Conservation (phyloP, 2,113 vertebrate species). For the Pelecanoides urinatrix region DNA sequence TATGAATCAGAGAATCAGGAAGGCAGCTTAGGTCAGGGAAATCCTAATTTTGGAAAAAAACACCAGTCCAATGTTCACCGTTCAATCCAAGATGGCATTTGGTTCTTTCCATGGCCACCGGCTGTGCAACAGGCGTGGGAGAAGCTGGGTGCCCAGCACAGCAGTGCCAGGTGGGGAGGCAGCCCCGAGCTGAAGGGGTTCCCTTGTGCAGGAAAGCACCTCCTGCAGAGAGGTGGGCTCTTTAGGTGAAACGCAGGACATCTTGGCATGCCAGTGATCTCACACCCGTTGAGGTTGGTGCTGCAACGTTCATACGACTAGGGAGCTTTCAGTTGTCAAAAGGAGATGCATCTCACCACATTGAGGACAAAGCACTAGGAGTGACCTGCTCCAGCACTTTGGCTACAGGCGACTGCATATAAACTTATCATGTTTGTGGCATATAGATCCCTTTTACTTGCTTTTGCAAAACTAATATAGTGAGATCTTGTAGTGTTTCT, state of each 20-base stretch:
- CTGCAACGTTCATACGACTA: accelerated
- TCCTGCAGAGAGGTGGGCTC: not conserved
- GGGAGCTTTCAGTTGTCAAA: not conserved
- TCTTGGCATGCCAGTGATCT: not conserved
- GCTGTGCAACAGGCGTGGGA: not conserved
- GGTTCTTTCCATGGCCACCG: not conserved
- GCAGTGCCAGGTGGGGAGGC: not conserved
- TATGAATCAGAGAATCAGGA: not conserved
- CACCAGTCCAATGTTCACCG: not conserved
- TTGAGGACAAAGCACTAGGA: not conserved
- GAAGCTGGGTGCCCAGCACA: accelerated
- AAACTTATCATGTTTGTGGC: not conserved
- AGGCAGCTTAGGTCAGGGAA: not conserved
- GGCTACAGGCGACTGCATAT: not conserved
- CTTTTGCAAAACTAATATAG: not conserved
- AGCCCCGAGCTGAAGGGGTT: not conserved
- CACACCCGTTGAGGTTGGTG: not conserved
- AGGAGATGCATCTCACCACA: not conserved
- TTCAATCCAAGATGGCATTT: not conserved
- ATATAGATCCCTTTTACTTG: not conserved
- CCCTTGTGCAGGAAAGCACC: not conserved
- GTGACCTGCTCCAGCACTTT: not conserved
- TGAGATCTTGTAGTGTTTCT: not conserved
- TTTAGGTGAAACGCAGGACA: not conserved
- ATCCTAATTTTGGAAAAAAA: not conserved